A percentile compares a stretch with the other conserved stretches of the same genome.
These are phyloP conservation scores for Leptonema lineaticorne DNA, from an alignment of 1,140 invertebrate genomes.

Conservation along the genomic window DNA sequence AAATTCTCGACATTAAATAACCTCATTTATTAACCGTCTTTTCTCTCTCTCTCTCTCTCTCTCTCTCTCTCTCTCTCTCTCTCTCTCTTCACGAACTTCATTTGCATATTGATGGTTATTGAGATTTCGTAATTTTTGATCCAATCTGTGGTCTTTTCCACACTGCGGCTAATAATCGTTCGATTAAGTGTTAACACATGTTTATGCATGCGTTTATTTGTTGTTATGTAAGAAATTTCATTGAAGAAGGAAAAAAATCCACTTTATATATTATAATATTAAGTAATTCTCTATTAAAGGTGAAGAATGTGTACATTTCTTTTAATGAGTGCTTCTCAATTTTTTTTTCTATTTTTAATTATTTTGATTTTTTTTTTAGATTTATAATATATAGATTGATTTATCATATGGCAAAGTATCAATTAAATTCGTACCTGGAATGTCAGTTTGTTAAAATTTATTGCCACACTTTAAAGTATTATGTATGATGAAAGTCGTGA, in stretches of 20 bases:
- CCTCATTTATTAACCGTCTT: too few relatives aligned
- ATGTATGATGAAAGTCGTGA: slow-evolving; percentile 9
- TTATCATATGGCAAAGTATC: slow-evolving; percentile 18
- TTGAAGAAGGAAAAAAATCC: not conserved
- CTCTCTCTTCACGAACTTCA: too few relatives aligned
- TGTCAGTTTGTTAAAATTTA: not conserved
- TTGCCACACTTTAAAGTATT: not conserved
- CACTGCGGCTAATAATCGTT: slow-evolving; percentile 6
- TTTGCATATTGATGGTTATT: not conserved
- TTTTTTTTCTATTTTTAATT: too few relatives aligned
- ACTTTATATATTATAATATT: not conserved
- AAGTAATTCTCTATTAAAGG: not conserved
- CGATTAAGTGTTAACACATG: not conserved
- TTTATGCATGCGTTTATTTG: too few relatives aligned
- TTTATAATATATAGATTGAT: slow-evolving; percentile 8
- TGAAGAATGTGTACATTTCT: not conserved
- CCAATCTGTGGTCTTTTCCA: not conserved
- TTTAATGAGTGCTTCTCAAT: too few relatives aligned
- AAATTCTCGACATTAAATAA: too few relatives aligned
- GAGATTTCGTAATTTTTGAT: slow-evolving; percentile 4
- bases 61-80: too few relatives aligned
- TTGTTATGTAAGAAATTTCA: not conserved
- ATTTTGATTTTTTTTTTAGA: not conserved
- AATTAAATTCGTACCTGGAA: slow-evolving; percentile 12
- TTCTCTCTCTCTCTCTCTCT: too few relatives aligned